Conservation (phyloP, 2,113 vertebrate species). For the Megaceryle torquata region DNA sequence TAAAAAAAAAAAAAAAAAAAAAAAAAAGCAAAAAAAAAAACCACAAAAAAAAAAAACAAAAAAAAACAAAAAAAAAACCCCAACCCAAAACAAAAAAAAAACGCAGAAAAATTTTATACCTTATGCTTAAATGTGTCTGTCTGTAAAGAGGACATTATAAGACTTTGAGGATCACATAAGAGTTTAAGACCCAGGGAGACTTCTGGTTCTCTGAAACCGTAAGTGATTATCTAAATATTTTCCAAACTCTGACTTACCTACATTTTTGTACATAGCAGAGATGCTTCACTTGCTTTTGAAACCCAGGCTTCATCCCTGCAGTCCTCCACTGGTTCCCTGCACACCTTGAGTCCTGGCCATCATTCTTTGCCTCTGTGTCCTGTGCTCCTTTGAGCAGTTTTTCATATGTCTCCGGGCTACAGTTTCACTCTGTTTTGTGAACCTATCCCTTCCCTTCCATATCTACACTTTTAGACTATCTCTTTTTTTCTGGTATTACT, state of each 20-base stretch:
- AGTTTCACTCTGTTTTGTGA: neutral
- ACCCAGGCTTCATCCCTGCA: neutral
- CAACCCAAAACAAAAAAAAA: neutral
- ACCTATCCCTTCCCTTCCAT: neutral
- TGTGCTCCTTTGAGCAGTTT: neutral
- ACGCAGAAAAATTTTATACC: neutral
- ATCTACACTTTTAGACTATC: neutral
- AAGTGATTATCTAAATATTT: neutral
- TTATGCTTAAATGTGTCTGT: neutral
- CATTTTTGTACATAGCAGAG: neutral
- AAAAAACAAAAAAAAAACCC: too few species aligned
- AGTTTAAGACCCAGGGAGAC: neutral
- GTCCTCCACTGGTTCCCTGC: neutral
- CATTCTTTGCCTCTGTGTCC: neutral
- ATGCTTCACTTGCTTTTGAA: neutral
- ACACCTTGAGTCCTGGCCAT: neutral
- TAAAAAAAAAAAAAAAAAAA: neutral
- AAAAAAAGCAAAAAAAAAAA: neutral
- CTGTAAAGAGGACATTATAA: neutral
- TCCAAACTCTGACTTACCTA: neutral
- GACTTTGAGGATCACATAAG: neutral
- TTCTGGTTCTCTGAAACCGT: neutral
- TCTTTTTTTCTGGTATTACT: constrained; percentile 41
- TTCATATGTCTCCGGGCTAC: neutral
- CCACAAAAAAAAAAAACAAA: too few species aligned